Conservation (phyloP, 2,113 vertebrate species). For the Promerops cafer region DNA sequence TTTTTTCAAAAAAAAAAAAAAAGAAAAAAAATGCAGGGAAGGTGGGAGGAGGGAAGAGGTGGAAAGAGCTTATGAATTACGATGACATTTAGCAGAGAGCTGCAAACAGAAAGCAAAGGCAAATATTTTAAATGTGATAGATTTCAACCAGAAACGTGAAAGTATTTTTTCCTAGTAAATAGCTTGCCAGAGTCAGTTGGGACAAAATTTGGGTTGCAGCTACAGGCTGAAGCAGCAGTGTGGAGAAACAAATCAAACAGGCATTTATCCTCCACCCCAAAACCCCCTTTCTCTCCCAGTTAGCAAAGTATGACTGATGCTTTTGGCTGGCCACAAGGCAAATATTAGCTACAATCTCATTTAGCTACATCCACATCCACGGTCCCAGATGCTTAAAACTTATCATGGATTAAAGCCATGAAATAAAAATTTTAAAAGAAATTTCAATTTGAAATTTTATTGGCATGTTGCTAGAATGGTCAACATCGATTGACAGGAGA, state of each 20-base stretch:
- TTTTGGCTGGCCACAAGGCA: slow-evolving; percentile 44
- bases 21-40: not conserved
- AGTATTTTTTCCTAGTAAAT: not conserved
- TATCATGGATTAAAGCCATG: slow-evolving; percentile 82
- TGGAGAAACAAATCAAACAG: not conserved
- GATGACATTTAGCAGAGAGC: not conserved
- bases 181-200: not conserved
- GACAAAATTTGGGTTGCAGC: slow-evolving; percentile 6
- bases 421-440: slow-evolving; percentile 67
- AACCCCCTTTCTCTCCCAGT: not conserved
- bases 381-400: slow-evolving; percentile 67
- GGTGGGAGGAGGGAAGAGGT: not conserved
- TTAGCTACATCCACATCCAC: slow-evolving; percentile 64
- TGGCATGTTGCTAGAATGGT: slow-evolving; percentile 74
- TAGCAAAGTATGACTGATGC: slow-evolving; percentile 37
- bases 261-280: not conserved
- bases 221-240: not conserved
- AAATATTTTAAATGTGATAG: not conserved
- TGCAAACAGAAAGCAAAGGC: not conserved
- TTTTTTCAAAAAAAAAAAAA: not conserved
- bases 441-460: slow-evolving; percentile 86
- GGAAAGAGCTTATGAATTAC: not conserved
- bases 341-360: slow-evolving; percentile 45
- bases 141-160: not conserved
- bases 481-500: slow-evolving; percentile 67